Evolutionary conservation across 35 echinoderm and acorn worm species (phyloP).

Genomic region (Apostichopus californicus): DNA sequence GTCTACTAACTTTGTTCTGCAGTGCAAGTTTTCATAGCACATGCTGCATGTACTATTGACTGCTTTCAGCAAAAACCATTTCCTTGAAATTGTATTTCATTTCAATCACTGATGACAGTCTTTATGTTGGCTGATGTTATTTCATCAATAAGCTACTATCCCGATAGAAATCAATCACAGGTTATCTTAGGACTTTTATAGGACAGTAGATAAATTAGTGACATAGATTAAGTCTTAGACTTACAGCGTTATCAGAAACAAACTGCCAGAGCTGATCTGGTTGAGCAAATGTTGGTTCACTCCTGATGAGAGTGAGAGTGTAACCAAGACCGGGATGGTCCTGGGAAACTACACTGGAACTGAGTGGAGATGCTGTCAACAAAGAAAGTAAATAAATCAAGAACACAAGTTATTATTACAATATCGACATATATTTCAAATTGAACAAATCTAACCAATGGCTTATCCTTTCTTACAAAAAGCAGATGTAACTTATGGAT

Average conservation of each 20-base stretch:
- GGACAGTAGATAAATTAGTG: not conserved
- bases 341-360: conserved; percentile 76
- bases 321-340: conserved; percentile 86
- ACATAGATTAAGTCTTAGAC: conserved; percentile 24
- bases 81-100: too few relatives aligned
- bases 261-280: conserved; percentile 99
- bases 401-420: not conserved
- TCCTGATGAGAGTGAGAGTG: conserved; percentile 70
- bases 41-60: too few relatives aligned
- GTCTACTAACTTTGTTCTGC: too few relatives aligned
- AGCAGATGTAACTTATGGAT: too few relatives aligned
- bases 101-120: too few relatives aligned
- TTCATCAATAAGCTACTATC: not conserved
- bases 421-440: not conserved
- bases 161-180: not conserved
- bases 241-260: conserved; percentile 92
- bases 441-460: not conserved
- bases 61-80: too few relatives aligned
- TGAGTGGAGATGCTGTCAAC: conserved; percentile 59
- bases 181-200: not conserved
- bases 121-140: too few relatives aligned
- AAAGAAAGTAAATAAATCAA: not conserved
- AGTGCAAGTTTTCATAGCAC: too few relatives aligned
- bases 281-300: conserved; percentile 93
- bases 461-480: not conserved